Conservation (phyloP, 2,888 invertebrate species). For the Acanthopleura granulata region DNA sequence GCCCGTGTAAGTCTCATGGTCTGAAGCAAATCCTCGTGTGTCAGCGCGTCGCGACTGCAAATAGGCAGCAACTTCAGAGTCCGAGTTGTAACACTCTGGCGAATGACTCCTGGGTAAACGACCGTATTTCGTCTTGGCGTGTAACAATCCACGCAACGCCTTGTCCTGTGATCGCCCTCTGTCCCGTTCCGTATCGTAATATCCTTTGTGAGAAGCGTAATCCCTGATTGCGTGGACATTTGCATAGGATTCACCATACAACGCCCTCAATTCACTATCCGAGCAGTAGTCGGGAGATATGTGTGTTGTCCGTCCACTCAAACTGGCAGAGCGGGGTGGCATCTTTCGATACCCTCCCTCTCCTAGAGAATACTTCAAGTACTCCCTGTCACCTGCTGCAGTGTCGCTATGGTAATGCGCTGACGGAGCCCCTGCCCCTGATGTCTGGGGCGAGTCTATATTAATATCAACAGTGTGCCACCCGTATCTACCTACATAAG, state of each 20-base stretch:
- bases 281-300: not conserved
- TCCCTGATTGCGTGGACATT: constrained; percentile 15
- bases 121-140: constrained; percentile 57
- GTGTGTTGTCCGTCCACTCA: constrained; percentile 1
- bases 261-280: constrained; percentile 13
- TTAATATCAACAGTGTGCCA: constrained; percentile 21
- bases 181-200: constrained; percentile 14
- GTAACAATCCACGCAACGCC: constrained; percentile 54
- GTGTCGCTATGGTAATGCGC: constrained; percentile 26
- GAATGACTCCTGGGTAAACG: constrained; percentile 72
- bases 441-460: constrained; percentile 19
- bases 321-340: constrained; percentile 2
- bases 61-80: constrained; percentile 81
- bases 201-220: constrained; percentile 8
- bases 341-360: constrained; percentile 30
- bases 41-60: constrained; percentile 47
- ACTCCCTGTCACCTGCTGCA: constrained; percentile 39
- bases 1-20: constrained; percentile 61
- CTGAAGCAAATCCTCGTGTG: constrained; percentile 58
- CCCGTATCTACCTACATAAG: constrained; percentile 42
- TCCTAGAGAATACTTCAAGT: constrained; percentile 38
- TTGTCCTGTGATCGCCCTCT: constrained; percentile 14
- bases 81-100: constrained; percentile 81
- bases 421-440: constrained; percentile 26
- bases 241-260: constrained; percentile 21